Evolutionary conservation across 1,140 invertebrate species (phyloP).

Genomic region (Cepaea nemoralis): DNA sequence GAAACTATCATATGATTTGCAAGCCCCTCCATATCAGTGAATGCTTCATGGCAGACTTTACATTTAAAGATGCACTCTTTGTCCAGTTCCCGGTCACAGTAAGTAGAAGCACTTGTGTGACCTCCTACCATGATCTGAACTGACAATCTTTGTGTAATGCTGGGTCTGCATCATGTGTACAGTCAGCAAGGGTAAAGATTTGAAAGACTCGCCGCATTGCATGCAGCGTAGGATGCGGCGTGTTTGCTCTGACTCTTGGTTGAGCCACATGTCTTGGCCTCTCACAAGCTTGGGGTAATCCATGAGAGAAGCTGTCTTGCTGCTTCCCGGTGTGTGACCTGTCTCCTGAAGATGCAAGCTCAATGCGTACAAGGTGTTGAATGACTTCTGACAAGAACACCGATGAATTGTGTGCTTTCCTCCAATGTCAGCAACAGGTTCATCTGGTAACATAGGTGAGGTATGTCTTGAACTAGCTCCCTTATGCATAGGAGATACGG

Average conservation of each 20-base stretch:
- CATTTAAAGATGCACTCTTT: slow-evolving; percentile 81
- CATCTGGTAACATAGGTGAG: slow-evolving; percentile 17
- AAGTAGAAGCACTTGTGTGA: slow-evolving; percentile 67
- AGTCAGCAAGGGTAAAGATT: slow-evolving; percentile 94
- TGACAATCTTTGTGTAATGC: slow-evolving; percentile 89
- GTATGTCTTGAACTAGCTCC: neutral
- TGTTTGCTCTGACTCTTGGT: slow-evolving; percentile 96
- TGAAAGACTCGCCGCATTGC: slow-evolving; percentile 98
- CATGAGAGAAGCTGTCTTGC: slow-evolving; percentile 57
- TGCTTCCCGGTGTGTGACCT: slow-evolving; percentile 61
- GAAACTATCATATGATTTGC: slow-evolving; percentile 99
- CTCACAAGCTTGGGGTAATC: slow-evolving; percentile 86
- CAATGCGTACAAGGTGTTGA: slow-evolving; percentile 62
- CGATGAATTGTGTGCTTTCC: slow-evolving; percentile 62
- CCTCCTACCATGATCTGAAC: slow-evolving; percentile 65
- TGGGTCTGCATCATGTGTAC: slow-evolving; percentile 99
- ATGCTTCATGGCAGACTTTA: slow-evolving; percentile 97
- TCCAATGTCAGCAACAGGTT: neutral
- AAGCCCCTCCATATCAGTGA: slow-evolving; percentile 92
- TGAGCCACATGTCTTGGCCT: slow-evolving; percentile 98
- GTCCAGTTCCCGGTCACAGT: slow-evolving; percentile 65
- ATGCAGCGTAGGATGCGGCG: slow-evolving; percentile 97
- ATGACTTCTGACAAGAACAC: slow-evolving; percentile 66
- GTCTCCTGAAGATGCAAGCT: slow-evolving; percentile 69
- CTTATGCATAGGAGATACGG: slow-evolving; percentile 7